Evolutionary conservation across 2,113 vertebrate genomes (phyloP).

Genomic region (Spermophilus dauricus): DNA sequence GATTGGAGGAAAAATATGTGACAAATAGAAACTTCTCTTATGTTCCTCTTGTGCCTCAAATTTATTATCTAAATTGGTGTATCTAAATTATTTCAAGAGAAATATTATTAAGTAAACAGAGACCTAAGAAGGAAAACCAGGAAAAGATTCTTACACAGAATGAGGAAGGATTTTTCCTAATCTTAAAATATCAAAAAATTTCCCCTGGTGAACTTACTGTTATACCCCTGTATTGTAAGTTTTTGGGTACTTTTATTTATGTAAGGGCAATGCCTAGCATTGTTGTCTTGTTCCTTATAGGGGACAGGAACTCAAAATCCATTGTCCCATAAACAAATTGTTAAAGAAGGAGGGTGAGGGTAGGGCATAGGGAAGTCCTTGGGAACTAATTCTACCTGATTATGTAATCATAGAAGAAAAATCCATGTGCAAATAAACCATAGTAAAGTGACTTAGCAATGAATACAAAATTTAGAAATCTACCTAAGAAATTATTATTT

Average conservation of each 20-base stretch:
- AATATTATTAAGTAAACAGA: neutral
- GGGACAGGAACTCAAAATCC: neutral
- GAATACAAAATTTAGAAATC: conserved; percentile 24
- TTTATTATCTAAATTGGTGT: too few relatives aligned
- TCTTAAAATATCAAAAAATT: neutral
- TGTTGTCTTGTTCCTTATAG: neutral
- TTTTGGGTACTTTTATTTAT: neutral
- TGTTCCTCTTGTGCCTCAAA: neutral
- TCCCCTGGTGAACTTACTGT: neutral
- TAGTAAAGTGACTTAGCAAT: neutral
- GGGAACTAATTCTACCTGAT: too few relatives aligned
- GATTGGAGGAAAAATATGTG: neutral
- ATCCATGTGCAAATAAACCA: too few relatives aligned
- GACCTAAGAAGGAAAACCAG: neutral
- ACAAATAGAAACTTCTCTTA: neutral
- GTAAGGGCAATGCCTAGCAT: neutral
- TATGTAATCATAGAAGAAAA: too few relatives aligned
- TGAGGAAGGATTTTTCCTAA: neutral
- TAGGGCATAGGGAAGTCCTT: too few relatives aligned
- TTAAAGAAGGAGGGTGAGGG: too few relatives aligned
- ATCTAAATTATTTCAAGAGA: neutral
- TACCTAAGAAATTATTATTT: neutral
- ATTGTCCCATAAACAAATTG: neutral
- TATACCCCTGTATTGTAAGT: too few relatives aligned
- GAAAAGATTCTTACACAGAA: neutral